Percentiles rank a stretch among this genome's conserved stretches.
phyloP scores from a whole-genome alignment of 2,797 vertebrate genomes.

The Eutrigla gurnardus region DNA sequence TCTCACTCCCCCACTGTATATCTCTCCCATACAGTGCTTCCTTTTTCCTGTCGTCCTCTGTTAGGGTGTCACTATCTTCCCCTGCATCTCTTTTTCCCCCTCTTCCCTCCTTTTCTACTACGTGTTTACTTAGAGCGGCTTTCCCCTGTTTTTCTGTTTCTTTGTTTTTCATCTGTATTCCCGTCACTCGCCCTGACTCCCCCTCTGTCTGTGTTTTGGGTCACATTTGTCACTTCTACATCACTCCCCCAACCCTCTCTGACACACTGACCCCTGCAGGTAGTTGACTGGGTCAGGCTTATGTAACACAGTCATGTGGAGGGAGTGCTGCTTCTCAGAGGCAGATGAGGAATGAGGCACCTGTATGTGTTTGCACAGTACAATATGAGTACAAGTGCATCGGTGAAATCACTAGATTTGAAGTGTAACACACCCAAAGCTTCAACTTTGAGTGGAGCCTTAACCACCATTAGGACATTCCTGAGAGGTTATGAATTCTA shows the following conservation, averaged over 20 bases:
- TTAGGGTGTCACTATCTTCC: constrained; percentile 22
- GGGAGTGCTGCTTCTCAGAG: constrained; percentile 61
- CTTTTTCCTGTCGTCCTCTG: constrained; percentile 66
- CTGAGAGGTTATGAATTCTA: background rate
- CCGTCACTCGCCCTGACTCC: background rate
- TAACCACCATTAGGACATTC: background rate
- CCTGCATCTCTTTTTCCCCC: constrained; percentile 28
- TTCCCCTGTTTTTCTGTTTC: constrained; percentile 32
- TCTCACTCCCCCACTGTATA: constrained; percentile 42
- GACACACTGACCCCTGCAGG: constrained; percentile 74
- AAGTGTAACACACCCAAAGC: background rate
- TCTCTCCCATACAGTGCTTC: constrained; percentile 69
- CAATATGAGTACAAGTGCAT: background rate
- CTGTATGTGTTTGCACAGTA: constrained; percentile 42
- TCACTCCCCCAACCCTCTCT: constrained; percentile 25
- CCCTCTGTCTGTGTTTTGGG: constrained; percentile 10
- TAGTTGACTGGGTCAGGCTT: constrained; percentile 56
- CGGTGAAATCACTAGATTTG: background rate
- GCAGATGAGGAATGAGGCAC: constrained; percentile 74
- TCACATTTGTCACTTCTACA: constrained; percentile 20
- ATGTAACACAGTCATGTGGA: constrained; percentile 63
- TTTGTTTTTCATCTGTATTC: constrained; percentile 46
- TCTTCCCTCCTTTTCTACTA: constrained; percentile 47
- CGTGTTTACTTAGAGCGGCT: constrained; percentile 42
- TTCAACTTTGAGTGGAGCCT: background rate